Conservation (phyloP, 1,140 invertebrate species). For the Phortica variegata region DNA sequence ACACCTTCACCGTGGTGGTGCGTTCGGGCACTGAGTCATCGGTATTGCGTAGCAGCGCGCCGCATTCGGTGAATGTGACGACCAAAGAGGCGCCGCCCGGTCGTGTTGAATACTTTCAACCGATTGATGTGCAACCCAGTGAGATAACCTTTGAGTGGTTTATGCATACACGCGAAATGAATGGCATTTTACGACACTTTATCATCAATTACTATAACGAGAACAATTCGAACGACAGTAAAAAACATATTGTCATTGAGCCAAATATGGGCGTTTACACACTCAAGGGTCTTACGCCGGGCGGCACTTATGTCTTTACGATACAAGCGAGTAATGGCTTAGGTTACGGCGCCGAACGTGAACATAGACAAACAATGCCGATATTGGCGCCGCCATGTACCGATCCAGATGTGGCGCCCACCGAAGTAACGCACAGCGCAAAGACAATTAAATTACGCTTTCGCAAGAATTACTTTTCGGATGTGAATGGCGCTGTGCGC, state of each 20-base stretch:
- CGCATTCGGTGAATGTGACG: conserved; percentile 75
- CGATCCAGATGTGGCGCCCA: conserved; percentile 71
- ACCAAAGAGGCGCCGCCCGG: conserved; percentile 81
- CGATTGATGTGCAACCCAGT: conserved; percentile 75
- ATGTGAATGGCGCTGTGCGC: conserved; percentile 81
- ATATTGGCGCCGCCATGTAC: conserved; percentile 82
- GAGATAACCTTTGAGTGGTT: conserved; percentile 82
- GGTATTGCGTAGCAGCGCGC: conserved; percentile 72
- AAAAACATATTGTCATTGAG: conserved; percentile 69
- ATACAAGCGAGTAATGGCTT: conserved; percentile 85
- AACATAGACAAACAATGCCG: conserved; percentile 77
- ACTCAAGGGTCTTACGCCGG: conserved; percentile 76
- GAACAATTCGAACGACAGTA: conserved; percentile 65
- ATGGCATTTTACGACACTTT: conserved; percentile 81
- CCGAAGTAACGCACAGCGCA: conserved; percentile 75
- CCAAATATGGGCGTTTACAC: too few relatives aligned
- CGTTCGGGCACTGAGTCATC: conserved; percentile 74
- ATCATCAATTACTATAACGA: conserved; percentile 74
- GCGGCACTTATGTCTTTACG: conserved; percentile 77
- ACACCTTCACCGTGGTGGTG: conserved; percentile 86
- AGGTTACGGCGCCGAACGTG: conserved; percentile 74
- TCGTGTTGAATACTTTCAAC: conserved; percentile 73
- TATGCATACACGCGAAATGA: conserved; percentile 72
- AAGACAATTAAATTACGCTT: conserved; percentile 83
- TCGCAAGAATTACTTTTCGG: conserved; percentile 85